A percentile compares a stretch with the other conserved stretches of the same genome.
Conservation (phyloP, 1,140 invertebrate species). For the Laupala kohalensis region DNA sequence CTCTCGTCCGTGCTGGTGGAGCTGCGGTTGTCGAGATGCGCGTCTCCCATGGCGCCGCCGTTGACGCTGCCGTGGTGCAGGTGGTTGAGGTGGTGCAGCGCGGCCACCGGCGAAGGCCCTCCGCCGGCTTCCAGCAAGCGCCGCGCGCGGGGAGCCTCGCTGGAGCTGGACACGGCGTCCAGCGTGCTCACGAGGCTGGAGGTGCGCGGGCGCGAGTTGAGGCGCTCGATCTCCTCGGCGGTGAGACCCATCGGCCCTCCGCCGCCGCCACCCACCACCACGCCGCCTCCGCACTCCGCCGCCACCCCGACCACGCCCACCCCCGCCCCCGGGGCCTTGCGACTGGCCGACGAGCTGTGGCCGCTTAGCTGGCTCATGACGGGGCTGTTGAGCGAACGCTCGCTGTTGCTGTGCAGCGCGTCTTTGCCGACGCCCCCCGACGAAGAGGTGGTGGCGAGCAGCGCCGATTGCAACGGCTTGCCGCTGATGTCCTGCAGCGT, state of each 20-base stretch:
- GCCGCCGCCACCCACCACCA: constrained; percentile 26
- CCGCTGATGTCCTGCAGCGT: constrained; percentile 88
- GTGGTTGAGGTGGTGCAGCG: constrained; percentile 37
- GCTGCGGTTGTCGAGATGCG: constrained; percentile 35
- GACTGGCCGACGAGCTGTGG: constrained; percentile 62
- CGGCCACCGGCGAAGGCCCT: constrained; percentile 26
- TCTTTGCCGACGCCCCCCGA: constrained; percentile 66
- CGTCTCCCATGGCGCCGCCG: constrained; percentile 43
- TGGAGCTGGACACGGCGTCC: constrained; percentile 85
- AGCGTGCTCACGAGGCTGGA: constrained; percentile 83
- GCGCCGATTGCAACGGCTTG: constrained; percentile 74
- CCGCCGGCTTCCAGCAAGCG: constrained; percentile 28
- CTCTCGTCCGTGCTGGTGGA: constrained; percentile 87
- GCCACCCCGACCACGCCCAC: constrained; percentile 7
- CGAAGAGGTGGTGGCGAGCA: constrained; percentile 74
- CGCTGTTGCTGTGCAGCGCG: constrained; percentile 72
- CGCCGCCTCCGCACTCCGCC: constrained; percentile 8
- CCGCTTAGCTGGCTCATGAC: constrained; percentile 80
- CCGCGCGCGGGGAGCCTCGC: constrained; percentile 56
- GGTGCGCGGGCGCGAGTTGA: constrained; percentile 71
- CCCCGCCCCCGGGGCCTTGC: constrained; percentile 37
- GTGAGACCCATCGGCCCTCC: constrained; percentile 61
- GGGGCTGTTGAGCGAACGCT: constrained; percentile 76
- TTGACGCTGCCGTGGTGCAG: constrained; percentile 23
- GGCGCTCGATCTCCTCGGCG: constrained; percentile 80